Conservation (phyloP, 2,797 vertebrate genomes). For the Melanotaenia maccullochi region DNA sequence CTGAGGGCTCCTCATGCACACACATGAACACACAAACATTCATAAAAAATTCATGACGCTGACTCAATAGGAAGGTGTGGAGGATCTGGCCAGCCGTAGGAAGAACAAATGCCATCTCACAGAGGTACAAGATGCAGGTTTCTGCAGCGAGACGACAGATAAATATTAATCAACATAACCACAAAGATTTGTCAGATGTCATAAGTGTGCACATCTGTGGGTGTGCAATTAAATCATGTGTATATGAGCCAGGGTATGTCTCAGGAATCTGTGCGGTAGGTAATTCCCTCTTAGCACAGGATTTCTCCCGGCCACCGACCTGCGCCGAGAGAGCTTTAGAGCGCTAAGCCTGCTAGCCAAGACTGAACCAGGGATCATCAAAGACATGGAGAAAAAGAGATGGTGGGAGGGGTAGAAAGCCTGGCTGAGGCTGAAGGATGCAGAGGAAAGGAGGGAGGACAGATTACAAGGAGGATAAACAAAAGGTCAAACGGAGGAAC, state of each 20-base stretch:
- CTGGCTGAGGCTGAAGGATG: constrained; percentile 38
- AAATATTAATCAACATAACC: background rate
- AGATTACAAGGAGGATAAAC: constrained; percentile 33
- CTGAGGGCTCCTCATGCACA: constrained; percentile 48
- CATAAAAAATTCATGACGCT: constrained; percentile 81
- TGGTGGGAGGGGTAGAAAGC: constrained; percentile 30
- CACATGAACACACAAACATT: constrained; percentile 65
- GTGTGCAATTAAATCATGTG: constrained; percentile 18
- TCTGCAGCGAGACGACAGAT: background rate
- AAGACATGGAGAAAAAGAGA: constrained; percentile 50
- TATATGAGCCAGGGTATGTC: constrained; percentile 32
- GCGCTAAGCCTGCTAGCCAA: constrained; percentile 70
- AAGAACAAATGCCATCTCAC: constrained; percentile 74
- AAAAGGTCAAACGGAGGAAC: constrained; percentile 60
- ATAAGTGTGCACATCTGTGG: background rate
- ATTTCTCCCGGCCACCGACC: constrained; percentile 68
- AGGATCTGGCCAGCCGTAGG: constrained; percentile 60
- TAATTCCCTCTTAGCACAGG: constrained; percentile 75
- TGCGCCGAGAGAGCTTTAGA: constrained; percentile 70
- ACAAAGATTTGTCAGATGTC: background rate
- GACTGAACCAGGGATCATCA: constrained; percentile 73
- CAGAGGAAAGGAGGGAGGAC: constrained; percentile 30
- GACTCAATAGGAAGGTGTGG: constrained; percentile 74
- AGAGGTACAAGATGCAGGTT: constrained; percentile 49
- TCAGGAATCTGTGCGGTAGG: constrained; percentile 47